Evolutionary conservation across 2,888 invertebrate genomes (phyloP).

Genomic region (Poecilobothrus nobilitatus): DNA sequence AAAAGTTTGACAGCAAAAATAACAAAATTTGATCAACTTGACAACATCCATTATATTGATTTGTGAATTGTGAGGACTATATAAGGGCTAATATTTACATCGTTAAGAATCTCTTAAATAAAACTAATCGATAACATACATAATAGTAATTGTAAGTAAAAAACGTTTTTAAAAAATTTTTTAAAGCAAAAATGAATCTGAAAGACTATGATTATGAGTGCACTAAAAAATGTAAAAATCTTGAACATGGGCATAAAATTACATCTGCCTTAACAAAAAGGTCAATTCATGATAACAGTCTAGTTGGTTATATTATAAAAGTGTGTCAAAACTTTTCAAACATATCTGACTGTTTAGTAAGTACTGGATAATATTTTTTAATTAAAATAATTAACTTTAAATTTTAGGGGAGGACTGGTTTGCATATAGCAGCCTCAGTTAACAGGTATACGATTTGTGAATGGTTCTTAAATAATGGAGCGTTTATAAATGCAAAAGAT

Average conservation of each 20-base stretch:
- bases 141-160: too few species aligned
- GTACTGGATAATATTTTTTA: constrained; percentile 19
- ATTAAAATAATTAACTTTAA: background rate
- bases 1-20: too few species aligned
- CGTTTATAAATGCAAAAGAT: constrained; percentile 35
- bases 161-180: too few species aligned
- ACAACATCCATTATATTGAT: too few species aligned
- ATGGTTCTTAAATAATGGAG: constrained; percentile 61
- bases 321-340: constrained; percentile 54
- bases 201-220: constrained; percentile 44
- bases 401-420: constrained; percentile 59
- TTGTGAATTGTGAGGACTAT: too few species aligned
- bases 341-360: constrained; percentile 52
- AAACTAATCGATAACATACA: too few species aligned
- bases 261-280: constrained; percentile 58
- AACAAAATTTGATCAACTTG: too few species aligned
- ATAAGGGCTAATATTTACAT: too few species aligned
- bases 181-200: too few species aligned
- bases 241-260: constrained; percentile 45
- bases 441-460: constrained; percentile 59
- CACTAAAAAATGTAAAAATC: constrained; percentile 50
- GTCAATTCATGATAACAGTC: constrained; percentile 50
- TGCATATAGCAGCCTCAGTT: constrained; percentile 71
- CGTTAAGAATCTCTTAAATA: too few species aligned
- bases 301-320: constrained; percentile 51